Base-by-base conservation (phyloP, 2,888 invertebrate genomes). In the Macaria notata region DNA sequence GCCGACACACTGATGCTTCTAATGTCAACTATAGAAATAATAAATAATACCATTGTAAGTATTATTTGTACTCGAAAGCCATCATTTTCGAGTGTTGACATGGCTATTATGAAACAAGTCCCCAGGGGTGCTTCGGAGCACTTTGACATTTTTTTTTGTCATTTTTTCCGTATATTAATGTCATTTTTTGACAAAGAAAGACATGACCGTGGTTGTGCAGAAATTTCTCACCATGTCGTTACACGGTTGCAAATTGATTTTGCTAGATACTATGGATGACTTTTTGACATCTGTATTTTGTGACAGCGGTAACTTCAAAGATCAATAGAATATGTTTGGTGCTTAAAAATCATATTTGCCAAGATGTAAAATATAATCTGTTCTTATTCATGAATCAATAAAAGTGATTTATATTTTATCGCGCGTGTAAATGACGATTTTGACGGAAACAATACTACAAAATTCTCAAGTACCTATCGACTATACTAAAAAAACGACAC, bases 61-160 rank as follows among this genome's bases (percentile, higher is more conserved):
- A 88, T 89, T 88, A 89, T 91, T 90, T 89, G 88, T 82, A 88
- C 85, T 84, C 78, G 75, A 83, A 81, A 83, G 77, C 81, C 73
- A 79, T 79, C 78, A 71, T 63, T 70, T 80, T 77, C 70, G 79
- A 88, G 90, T 91, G 91, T 89, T 89, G 90, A 90, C 91, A 88
- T 75, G 80, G 76, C 87, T 83, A 88, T 88, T 88, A 88, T 88
- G 81, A 80, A 83, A 84, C 86, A 83, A 76, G 83, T 85, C 87
- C 83, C 71, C 83, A 75, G 83, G 90, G 88, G 90, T 81, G 83
- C 63, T 66, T 70, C 67, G 69, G 72, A 19, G 68, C 70, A 83
- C 83, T 79, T 78, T 82, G 84, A 82, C 79, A 78, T 64, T 83
- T 86, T 88, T 87, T 82, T 82, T 85, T 69, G 61, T 66, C 19